A percentile compares a stretch with the other conserved stretches of the same genome.
Evolutionary conservation across 2,888 invertebrate genomes (phyloP).

Genomic region (Bibio marci): DNA sequence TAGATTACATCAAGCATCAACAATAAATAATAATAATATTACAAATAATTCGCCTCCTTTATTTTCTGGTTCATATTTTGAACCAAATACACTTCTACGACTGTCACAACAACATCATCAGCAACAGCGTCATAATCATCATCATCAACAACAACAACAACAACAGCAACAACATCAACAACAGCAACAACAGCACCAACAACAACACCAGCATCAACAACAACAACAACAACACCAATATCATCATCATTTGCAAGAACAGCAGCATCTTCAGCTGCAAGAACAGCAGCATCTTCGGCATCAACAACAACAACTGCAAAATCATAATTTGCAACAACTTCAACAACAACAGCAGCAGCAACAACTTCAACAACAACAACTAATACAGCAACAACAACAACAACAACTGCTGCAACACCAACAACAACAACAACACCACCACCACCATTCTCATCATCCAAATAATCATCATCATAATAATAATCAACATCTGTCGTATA

Average conservation of each 20-base stretch:
- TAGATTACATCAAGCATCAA: too few relatives aligned
- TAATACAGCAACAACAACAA: constrained; percentile 23
- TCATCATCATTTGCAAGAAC: background rate
- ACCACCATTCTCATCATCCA: background rate
- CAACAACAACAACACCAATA: constrained; percentile 3
- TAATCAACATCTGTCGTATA: background rate
- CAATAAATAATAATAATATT: too few relatives aligned
- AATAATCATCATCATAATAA: too few relatives aligned
- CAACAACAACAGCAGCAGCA: background rate
- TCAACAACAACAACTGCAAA: constrained; percentile 26
- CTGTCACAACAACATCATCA: constrained; percentile 30
- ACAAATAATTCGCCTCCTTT: too few relatives aligned
- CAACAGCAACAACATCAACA: constrained; percentile 34
- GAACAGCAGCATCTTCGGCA: constrained; percentile 26
- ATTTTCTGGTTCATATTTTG: too few relatives aligned
- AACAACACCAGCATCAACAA: constrained; percentile 16
- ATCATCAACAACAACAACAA: constrained; percentile 34
- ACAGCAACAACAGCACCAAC: constrained; percentile 23
- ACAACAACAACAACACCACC: constrained; percentile 12
- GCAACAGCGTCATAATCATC: constrained; percentile 19
- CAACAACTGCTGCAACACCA: constrained; percentile 25
- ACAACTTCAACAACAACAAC: constrained; percentile 12
- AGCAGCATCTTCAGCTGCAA: constrained; percentile 14
- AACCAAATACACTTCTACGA: too few relatives aligned
- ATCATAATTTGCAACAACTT: constrained; percentile 12